A percentile compares a stretch with the other conserved stretches of the same genome.
These are phyloP conservation scores for Pterois miles DNA, from an alignment of 2,797 vertebrate genomes.

Conservation along the genomic window DNA sequence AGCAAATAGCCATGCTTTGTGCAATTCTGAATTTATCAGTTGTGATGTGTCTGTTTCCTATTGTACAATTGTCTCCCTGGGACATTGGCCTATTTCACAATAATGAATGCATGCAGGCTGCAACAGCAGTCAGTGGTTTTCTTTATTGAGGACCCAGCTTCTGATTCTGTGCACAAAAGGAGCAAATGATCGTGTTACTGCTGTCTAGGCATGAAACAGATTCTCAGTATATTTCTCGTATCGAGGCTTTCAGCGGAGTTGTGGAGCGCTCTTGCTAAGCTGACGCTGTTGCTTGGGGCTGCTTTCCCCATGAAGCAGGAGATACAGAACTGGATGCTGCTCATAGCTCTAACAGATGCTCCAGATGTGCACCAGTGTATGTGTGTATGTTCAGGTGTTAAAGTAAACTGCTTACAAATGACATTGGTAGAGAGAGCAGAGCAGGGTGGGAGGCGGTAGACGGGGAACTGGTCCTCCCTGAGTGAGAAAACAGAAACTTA, in stretches of 20 bases:
- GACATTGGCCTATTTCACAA: background rate
- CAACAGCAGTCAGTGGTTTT: background rate
- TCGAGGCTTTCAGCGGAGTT: background rate
- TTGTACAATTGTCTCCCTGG: background rate
- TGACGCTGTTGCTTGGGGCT: slow-evolving; percentile 4
- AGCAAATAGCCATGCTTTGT: background rate
- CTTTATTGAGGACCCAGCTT: background rate
- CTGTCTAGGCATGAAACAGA: background rate
- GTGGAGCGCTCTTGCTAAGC: background rate
- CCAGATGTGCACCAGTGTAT: slow-evolving; percentile 14
- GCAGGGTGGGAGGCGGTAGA: background rate
- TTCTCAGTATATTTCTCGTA: slow-evolving; percentile 2
- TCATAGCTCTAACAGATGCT: slow-evolving; percentile 22
- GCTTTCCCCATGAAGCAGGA: slow-evolving; percentile 23
- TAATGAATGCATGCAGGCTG: background rate
- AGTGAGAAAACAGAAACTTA: slow-evolving; percentile 47
- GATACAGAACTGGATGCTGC: background rate
- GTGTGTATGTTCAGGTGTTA: slow-evolving; percentile 25
- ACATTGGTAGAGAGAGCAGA: background rate
- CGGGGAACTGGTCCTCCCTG: background rate
- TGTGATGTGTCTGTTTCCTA: background rate
- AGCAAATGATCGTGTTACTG: background rate
- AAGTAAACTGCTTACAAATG: slow-evolving; percentile 45
- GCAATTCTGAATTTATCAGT: background rate
- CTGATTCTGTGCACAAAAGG: background rate